These are phyloP conservation scores for Silurus lanzhouensis DNA, from an alignment of 2,797 vertebrate genomes.

Conservation along the genomic window DNA sequence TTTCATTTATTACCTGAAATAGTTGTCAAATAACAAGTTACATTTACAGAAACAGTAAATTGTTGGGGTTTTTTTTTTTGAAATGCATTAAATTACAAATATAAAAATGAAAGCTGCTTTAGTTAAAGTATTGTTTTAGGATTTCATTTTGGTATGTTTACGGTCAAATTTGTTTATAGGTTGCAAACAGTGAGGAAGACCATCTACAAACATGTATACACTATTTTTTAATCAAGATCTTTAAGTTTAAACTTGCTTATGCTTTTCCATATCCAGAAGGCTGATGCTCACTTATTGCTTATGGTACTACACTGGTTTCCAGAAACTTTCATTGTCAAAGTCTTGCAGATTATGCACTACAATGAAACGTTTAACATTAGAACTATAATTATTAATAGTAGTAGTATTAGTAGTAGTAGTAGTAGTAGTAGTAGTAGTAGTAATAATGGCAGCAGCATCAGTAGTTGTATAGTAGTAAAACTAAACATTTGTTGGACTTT, in stretches of 20 bases:
- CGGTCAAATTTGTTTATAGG: background rate
- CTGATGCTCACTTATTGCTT: background rate
- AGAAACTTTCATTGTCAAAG: background rate
- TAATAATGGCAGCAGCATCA: no score
- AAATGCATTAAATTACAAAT: background rate
- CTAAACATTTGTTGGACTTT: background rate
- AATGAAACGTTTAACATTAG: background rate
- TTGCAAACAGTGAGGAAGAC: background rate
- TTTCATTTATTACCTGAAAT: background rate
- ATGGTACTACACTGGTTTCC: background rate
- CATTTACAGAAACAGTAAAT: background rate
- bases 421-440: background rate
- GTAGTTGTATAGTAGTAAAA: background rate
- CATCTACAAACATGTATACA: background rate
- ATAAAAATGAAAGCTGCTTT: background rate
- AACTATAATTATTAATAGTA: background rate
- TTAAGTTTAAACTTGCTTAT: background rate
- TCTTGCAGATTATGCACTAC: background rate
- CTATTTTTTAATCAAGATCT: background rate
- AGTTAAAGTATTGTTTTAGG: no score
- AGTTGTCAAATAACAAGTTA: no score
- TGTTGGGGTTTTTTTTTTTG: background rate
- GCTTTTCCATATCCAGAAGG: background rate
- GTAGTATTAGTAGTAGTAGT: background rate
- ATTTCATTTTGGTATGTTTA: background rate